Conservation (phyloP, 2,888 invertebrate genomes). For the Ectobius pallidus region DNA sequence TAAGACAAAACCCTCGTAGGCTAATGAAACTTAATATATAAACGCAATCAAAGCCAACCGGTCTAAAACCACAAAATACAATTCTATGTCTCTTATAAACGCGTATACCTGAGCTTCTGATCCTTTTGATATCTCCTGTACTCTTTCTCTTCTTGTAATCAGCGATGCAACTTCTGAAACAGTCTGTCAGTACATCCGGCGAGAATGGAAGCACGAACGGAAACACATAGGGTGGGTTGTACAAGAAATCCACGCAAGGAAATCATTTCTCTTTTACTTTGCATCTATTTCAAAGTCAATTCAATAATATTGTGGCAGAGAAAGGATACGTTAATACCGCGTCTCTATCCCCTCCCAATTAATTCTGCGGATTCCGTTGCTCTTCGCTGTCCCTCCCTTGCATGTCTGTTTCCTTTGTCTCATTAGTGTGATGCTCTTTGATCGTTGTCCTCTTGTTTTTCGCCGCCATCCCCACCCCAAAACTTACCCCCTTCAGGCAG, state of each 20-base stretch:
- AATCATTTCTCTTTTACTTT: not conserved
- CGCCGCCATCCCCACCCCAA: not conserved
- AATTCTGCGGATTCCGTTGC: not conserved
- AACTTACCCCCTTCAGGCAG: not conserved
- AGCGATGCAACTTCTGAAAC: too few species aligned
- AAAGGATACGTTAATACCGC: not conserved
- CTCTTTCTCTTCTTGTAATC: too few species aligned
- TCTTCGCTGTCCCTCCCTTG: not conserved
- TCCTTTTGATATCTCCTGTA: too few species aligned
- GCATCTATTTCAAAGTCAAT: not conserved
- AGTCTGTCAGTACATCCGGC: too few species aligned
- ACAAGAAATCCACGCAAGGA: too few species aligned
- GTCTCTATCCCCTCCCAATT: not conserved
- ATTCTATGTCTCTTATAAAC: too few species aligned
- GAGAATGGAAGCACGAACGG: not conserved
- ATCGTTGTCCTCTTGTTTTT: constrained; percentile 7
- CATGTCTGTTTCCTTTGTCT: constrained; percentile 6
- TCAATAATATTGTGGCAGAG: constrained; percentile 8
- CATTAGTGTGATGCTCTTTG: constrained; percentile 18
- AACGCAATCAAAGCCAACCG: too few species aligned
- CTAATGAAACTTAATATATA: too few species aligned
- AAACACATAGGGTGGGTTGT: not conserved
- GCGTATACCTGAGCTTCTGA: too few species aligned
- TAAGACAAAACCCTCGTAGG: too few species aligned
- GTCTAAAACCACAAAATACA: too few species aligned